phyloP scores from a whole-genome alignment of 2,113 vertebrate species.

The Mormyrus iriodes region DNA sequence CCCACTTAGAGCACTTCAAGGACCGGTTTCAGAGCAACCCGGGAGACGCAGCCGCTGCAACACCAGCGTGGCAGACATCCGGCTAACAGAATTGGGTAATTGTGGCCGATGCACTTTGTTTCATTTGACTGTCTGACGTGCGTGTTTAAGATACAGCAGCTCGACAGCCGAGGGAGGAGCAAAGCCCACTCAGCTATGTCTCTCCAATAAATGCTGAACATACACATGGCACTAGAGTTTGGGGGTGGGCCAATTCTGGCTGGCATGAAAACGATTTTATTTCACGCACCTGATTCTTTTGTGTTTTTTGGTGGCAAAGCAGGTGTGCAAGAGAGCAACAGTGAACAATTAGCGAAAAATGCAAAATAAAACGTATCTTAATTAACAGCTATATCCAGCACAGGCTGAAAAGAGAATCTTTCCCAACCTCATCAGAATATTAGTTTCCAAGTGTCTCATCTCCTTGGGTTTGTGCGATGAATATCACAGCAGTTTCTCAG shows the following conservation, averaged over 20 bases:
- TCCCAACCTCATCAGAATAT: not conserved
- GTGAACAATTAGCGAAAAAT: not conserved
- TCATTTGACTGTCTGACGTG: slow-evolving; percentile 45
- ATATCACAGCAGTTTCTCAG: not conserved
- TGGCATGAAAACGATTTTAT: not conserved
- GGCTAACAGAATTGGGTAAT: slow-evolving; percentile 38
- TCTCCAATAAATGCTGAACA: not conserved
- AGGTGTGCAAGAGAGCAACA: not conserved
- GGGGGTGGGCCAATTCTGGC: not conserved
- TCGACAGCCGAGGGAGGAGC: not conserved
- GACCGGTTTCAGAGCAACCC: slow-evolving; percentile 66
- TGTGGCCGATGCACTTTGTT: slow-evolving; percentile 45
- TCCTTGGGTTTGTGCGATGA: not conserved
- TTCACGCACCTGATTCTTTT: not conserved
- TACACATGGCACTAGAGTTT: not conserved
- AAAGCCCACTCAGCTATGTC: not conserved
- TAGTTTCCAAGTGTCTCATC: not conserved
- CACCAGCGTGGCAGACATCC: slow-evolving; percentile 25
- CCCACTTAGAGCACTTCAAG: slow-evolving; percentile 81
- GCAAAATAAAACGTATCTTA: not conserved
- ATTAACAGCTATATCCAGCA: not conserved
- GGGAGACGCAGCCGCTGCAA: slow-evolving; percentile 36
- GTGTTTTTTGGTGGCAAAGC: not conserved
- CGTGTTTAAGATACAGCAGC: slow-evolving; percentile 35
- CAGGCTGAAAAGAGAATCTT: not conserved